These are phyloP conservation scores for Thryonomys swinderianus DNA, from an alignment of 2,113 vertebrate species.

Conservation along the genomic window DNA sequence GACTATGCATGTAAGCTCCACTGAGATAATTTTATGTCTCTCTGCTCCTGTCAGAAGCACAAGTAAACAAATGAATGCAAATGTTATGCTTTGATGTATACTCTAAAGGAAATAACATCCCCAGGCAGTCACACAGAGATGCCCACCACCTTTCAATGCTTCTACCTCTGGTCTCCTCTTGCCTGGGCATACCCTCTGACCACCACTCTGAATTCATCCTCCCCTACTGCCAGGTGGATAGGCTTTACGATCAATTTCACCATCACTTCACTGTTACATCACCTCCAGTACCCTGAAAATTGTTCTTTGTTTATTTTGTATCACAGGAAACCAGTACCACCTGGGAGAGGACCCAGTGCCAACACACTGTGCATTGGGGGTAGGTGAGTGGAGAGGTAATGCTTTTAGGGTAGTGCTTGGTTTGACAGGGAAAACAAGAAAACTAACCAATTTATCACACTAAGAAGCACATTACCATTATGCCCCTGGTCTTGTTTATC, in stretches of 20 bases:
- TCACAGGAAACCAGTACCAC: background rate
- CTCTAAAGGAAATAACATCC: background rate
- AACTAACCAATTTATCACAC: background rate
- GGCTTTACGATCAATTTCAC: background rate
- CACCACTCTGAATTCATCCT: too few species aligned
- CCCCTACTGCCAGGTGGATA: background rate
- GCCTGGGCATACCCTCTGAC: background rate
- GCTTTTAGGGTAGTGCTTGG: background rate
- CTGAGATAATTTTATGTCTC: background rate
- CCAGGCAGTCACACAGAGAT: background rate
- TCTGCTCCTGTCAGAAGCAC: background rate
- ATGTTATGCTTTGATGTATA: background rate
- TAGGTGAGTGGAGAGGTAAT: background rate
- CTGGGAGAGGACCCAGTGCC: background rate
- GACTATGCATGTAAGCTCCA: background rate
- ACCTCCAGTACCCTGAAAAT: background rate
- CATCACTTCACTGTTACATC: slow-evolving; percentile 31
- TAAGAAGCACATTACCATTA: background rate
- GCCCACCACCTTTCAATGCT: background rate
- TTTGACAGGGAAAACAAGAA: slow-evolving; percentile 37
- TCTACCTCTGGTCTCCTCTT: background rate
- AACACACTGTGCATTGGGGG: background rate
- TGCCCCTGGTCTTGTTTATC: background rate
- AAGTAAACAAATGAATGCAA: background rate
- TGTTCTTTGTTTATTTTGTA: background rate